phyloP scores from a whole-genome alignment of 2,888 invertebrate species.

The Tenthredo livida region DNA sequence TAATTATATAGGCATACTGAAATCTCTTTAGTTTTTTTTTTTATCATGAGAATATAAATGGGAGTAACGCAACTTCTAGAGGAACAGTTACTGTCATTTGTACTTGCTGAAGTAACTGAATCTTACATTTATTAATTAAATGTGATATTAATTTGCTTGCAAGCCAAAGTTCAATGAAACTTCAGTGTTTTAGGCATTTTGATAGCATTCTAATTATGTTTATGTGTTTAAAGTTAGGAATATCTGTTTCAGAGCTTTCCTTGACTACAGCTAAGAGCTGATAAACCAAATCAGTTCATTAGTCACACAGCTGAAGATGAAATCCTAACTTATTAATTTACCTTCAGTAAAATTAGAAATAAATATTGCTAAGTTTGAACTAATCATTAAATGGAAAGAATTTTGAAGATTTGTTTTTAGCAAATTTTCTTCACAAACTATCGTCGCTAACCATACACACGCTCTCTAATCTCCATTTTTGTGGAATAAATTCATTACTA shows the following conservation, averaged over 20 bases:
- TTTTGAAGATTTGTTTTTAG: conserved; percentile 13
- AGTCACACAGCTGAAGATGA: neutral
- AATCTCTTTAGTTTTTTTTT: neutral
- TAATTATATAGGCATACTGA: neutral
- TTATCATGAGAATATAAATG: neutral
- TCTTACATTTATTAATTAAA: neutral
- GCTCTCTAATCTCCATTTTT: conserved; percentile 75
- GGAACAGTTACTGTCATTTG: neutral
- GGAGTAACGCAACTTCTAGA: neutral
- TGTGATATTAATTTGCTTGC: neutral
- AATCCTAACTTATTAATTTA: conserved; percentile 4
- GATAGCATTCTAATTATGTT: conserved; percentile 38
- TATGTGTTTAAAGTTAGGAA: neutral
- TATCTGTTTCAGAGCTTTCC: neutral
- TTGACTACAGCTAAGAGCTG: neutral
- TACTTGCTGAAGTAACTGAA: neutral
- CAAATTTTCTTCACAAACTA: conserved; percentile 54
- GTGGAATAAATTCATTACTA: conserved; percentile 69
- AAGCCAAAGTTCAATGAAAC: neutral
- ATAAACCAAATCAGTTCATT: neutral
- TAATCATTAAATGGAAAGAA: conserved; percentile 26
- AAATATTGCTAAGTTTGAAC: conserved; percentile 46
- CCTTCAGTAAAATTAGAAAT: conserved; percentile 10
- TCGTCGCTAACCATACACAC: conserved; percentile 72
- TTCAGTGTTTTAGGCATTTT: conserved; percentile 18